A percentile compares a stretch with the other conserved stretches of the same genome.
These are phyloP conservation scores for Sternarchorhynchus goeldii DNA, from an alignment of 2,797 vertebrate genomes.

Conservation along the genomic window DNA sequence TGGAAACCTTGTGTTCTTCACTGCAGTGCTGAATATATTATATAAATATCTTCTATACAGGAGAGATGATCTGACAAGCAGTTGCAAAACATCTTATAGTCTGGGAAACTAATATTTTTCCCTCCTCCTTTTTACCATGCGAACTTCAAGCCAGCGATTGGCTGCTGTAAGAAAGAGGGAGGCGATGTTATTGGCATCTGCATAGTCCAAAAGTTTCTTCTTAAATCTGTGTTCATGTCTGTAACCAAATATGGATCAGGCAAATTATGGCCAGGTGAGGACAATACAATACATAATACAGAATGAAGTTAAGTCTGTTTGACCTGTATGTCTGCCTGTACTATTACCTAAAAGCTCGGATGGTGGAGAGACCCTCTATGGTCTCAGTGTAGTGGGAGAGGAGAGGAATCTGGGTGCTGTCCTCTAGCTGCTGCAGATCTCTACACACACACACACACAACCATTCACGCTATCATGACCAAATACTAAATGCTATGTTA, in stretches of 20 bases:
- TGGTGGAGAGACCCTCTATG: conserved; percentile 94
- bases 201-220: conserved; percentile 91
- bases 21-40: too few species aligned
- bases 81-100: neutral
- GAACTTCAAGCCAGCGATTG: conserved; percentile 98
- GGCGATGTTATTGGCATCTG: conserved; percentile 96
- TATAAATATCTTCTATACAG: too few species aligned
- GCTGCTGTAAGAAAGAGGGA: conserved; percentile 97
- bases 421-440: conserved; percentile 96
- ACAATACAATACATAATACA: neutral
- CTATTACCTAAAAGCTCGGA: conserved; percentile 91
- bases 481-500: neutral
- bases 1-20: too few species aligned
- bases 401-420: conserved; percentile 92
- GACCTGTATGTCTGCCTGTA: neutral
- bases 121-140: conserved; percentile 83
- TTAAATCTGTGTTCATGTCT: conserved; percentile 93
- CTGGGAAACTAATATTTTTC: too few species aligned
- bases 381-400: conserved; percentile 96
- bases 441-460: conserved; percentile 63
- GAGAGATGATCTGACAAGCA: neutral
- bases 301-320: neutral
- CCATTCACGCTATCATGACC: neutral
- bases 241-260: conserved; percentile 21
- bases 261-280: neutral